Base-by-base conservation (phyloP, 2,888 invertebrate species). In the Drepana falcataria region DNA sequence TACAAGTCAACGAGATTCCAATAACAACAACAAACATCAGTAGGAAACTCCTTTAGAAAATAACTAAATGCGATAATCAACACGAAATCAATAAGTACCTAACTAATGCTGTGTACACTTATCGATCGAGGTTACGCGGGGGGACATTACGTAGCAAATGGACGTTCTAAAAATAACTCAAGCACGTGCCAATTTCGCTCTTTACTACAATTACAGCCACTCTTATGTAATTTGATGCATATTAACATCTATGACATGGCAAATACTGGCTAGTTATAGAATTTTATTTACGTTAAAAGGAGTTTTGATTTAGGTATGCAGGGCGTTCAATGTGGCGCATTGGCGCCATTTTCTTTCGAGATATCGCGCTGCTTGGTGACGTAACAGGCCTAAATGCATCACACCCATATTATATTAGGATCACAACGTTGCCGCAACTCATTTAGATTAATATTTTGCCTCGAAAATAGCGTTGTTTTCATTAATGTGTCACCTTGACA, bases 341-440 rank as follows among this genome's bases (percentile, higher is more conserved):
- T 86, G 91, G 91, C 91, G 91, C 91, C 91, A 91, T 91, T 91
- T 91, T 91, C 79, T 89, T 91, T 87, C 67, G 68, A 57, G 68
- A 79, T 75, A 77, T 69, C 72, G 77, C 70, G 76, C 77, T 77
- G 73, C 69, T 71, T 61, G 78, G 75, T 90, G 91, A 90, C 89
- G 90, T 90, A 90, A 90, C 81, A 81, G 75, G 68, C 73, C 75
- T 76, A 76, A 75, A 76, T 82, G 75, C 64, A 57, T 68, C 60
- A 53, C 59, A 52, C 63, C 72, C 68, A 48, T 53, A 62, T 73
- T 61, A 49, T 54, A 60, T 60, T 44, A 53, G 34, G 56, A n/a
- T 58, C 53, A 58, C 51, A 66, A 70, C 48, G 55, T 51, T 55
- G 57, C 48, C 41, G 53, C 60, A 66, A 66, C 60, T 55, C 59